These are phyloP conservation scores for Mesembrinibis cayennensis DNA, from an alignment of 2,113 vertebrate genomes.

Conservation along the genomic window DNA sequence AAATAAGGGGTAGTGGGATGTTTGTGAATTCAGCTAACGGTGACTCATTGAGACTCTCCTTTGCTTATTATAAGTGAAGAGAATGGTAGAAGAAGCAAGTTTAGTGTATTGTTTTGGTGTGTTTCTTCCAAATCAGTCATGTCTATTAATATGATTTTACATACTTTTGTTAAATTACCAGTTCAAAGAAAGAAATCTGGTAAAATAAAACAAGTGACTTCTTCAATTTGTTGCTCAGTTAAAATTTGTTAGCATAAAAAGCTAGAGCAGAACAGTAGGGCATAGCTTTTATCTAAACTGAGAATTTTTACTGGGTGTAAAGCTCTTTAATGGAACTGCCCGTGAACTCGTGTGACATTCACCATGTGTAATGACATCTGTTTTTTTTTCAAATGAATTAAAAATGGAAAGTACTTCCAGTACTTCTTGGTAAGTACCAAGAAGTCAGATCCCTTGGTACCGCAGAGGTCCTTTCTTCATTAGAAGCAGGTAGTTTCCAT, in stretches of 20 bases:
- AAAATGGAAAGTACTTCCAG: slow-evolving; percentile 51
- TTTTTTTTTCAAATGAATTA: background rate
- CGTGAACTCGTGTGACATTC: background rate
- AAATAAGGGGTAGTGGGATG: background rate
- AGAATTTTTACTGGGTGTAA: background rate
- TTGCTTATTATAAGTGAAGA: background rate
- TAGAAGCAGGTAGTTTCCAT: slow-evolving; percentile 23
- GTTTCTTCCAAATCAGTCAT: background rate
- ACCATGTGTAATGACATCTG: background rate
- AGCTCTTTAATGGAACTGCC: background rate
- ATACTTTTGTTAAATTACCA: background rate
- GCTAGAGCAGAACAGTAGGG: background rate
- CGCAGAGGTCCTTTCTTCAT: background rate
- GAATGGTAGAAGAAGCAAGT: background rate
- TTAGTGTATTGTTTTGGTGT: background rate
- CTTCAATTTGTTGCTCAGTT: background rate
- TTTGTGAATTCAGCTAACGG: background rate
- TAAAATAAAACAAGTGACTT: background rate
- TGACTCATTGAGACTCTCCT: background rate
- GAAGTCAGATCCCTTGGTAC: slow-evolving; percentile 35
- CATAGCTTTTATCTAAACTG: background rate
- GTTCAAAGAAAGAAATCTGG: background rate
- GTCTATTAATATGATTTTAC: background rate
- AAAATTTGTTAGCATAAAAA: background rate
- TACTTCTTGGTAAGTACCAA: slow-evolving; percentile 30